Conservation (phyloP, 2,888 invertebrate genomes). For the Sinotaia quadrata region DNA sequence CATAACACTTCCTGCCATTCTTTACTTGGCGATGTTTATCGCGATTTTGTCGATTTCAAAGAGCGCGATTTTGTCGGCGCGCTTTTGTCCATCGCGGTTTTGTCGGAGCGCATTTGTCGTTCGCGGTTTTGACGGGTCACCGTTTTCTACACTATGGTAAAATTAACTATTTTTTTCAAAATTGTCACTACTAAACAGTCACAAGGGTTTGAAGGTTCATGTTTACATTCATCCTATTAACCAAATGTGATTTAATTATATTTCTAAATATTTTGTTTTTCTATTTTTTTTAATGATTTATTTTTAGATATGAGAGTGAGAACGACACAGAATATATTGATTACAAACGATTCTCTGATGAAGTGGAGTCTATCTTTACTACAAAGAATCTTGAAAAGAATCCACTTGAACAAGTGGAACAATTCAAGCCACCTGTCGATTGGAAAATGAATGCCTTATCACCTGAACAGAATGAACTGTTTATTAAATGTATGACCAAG, state of each 20-base stretch:
- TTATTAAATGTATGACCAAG: constrained; percentile 60
- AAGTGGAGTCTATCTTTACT: constrained; percentile 71
- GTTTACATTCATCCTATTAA: no score
- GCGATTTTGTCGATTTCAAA: no score
- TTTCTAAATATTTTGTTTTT: not conserved
- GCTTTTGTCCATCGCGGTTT: no score
- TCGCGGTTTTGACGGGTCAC: no score
- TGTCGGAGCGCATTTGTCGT: no score
- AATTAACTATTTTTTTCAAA: not conserved
- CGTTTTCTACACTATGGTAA: no score
- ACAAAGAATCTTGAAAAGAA: constrained; percentile 69
- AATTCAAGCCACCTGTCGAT: constrained; percentile 66
- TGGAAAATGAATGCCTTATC: constrained; percentile 61
- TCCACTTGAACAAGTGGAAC: constrained; percentile 64
- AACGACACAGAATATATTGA: constrained; percentile 63
- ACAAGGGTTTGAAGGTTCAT: no score
- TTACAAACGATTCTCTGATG: constrained; percentile 69
- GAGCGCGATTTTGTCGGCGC: no score
- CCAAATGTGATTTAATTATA: not conserved
- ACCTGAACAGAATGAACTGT: constrained; percentile 52
- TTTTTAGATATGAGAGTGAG: constrained; percentile 56
- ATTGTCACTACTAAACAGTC: not conserved
- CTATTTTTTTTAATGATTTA: not conserved
- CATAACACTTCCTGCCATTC: no score
- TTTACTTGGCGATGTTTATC: no score